These are phyloP conservation scores for Nothoprocta perdicaria DNA, from an alignment of 2,113 vertebrate species.

Conservation along the genomic window DNA sequence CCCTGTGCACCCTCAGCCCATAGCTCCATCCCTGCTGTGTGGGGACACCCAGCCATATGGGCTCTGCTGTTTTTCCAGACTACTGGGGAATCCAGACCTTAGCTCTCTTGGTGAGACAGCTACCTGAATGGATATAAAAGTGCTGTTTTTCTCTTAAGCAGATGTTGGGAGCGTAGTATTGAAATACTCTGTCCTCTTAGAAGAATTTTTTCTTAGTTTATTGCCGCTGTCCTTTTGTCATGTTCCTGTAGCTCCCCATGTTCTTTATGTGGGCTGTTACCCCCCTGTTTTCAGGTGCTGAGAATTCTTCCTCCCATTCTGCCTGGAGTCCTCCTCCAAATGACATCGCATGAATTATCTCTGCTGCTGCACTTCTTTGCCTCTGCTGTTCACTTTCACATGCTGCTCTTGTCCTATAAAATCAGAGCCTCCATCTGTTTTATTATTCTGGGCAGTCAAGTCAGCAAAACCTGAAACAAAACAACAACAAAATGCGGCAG, in stretches of 20 bases:
- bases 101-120: neutral
- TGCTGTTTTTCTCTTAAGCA: neutral
- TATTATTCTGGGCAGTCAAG: conserved; percentile 12
- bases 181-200: neutral
- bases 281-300: neutral
- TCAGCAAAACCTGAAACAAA: conserved; percentile 49
- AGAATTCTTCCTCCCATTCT: neutral
- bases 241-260: neutral
- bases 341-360: neutral
- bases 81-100: neutral
- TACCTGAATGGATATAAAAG: neutral
- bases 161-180: neutral
- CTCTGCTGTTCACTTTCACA: conserved; percentile 11
- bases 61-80: neutral
- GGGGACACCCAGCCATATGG: neutral
- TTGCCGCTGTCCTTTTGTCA: neutral
- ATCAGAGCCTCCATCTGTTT: conserved; percentile 38
- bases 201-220: neutral
- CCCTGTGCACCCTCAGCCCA: no score
- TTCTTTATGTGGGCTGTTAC: neutral
- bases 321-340: neutral
- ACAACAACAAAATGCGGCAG: neutral
- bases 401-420: conserved; percentile 27
- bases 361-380: neutral
- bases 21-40: no score